A percentile compares a stretch with the other conserved stretches of the same genome.
Evolutionary conservation across 2,888 invertebrate species (phyloP).

Genomic region (Pseudolycoriella hygida): DNA sequence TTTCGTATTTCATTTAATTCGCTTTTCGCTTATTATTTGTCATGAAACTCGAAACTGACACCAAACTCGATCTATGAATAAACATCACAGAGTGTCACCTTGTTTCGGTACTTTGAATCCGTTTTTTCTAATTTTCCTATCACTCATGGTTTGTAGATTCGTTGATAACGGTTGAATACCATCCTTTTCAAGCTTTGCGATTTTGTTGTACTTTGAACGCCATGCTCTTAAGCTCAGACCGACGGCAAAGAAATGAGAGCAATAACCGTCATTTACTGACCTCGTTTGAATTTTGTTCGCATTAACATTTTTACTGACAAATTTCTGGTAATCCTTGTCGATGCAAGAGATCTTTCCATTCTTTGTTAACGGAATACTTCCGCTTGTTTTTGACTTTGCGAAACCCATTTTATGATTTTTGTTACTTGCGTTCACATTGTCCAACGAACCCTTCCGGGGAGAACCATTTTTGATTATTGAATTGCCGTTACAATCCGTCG

Average conservation of each 20-base stretch:
- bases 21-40: too few relatives aligned
- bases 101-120: too few relatives aligned
- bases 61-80: too few relatives aligned
- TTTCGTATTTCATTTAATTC: too few relatives aligned
- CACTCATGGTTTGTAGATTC: too few relatives aligned
- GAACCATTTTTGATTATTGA: neutral
- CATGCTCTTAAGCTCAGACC: conserved; percentile 12
- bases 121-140: too few relatives aligned
- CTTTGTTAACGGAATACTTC: too few relatives aligned
- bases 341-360: too few relatives aligned
- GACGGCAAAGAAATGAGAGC: conserved; percentile 11
- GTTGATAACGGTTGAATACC: neutral
- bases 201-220: conserved; percentile 11
- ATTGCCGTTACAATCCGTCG: neutral
- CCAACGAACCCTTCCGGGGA: conserved; percentile 6
- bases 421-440: conserved; percentile 3
- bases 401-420: neutral
- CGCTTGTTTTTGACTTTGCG: conserved; percentile 1
- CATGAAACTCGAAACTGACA: too few relatives aligned
- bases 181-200: conserved; percentile 5
- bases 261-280: conserved; percentile 8
- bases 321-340: conserved; percentile 4
- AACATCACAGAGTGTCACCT: too few relatives aligned
- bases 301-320: neutral
- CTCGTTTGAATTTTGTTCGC: conserved; percentile 4